Percentiles rank a stretch among this genome's conserved stretches.
Conservation (phyloP, 2,797 vertebrate species). For the Corythornis leucogaster region DNA sequence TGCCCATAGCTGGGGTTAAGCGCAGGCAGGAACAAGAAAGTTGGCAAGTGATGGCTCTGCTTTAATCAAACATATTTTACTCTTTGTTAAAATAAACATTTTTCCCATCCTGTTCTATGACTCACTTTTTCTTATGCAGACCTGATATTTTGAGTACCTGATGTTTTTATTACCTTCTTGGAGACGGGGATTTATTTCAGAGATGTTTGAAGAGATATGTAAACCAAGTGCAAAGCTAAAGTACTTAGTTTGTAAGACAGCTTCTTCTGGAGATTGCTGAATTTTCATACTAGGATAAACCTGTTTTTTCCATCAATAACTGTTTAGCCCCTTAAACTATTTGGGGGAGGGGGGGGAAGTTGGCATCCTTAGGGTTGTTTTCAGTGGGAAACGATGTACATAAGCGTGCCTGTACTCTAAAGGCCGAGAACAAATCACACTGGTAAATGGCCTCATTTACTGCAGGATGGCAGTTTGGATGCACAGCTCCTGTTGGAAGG, state of each 20-base stretch:
- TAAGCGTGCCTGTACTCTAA: not conserved
- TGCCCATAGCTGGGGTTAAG: not conserved
- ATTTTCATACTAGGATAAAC: not conserved
- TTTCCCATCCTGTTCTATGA: not conserved
- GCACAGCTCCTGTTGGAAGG: not conserved
- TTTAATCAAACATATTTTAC: slow-evolving; percentile 18
- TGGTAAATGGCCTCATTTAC: slow-evolving; percentile 26
- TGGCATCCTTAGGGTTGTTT: not conserved
- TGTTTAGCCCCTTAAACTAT: not conserved
- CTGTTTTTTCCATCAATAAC: not conserved
- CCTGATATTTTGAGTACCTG: not conserved
- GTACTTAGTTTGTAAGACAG: not conserved
- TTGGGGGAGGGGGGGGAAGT: not conserved
- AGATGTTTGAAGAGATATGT: not conserved
- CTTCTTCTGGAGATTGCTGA: not conserved
- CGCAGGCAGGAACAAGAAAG: not conserved
- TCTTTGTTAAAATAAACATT: slow-evolving; percentile 26
- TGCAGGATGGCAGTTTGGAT: not conserved
- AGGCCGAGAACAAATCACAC: not conserved
- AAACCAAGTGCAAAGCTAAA: not conserved
- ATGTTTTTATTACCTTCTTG: slow-evolving; percentile 39
- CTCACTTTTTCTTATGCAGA: slow-evolving; percentile 29
- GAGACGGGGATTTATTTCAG: slow-evolving; percentile 7
- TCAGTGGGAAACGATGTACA: not conserved
- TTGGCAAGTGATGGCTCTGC: not conserved